These are phyloP conservation scores for Condylostylus longicornis DNA, from an alignment of 1,140 invertebrate genomes.

Conservation along the genomic window DNA sequence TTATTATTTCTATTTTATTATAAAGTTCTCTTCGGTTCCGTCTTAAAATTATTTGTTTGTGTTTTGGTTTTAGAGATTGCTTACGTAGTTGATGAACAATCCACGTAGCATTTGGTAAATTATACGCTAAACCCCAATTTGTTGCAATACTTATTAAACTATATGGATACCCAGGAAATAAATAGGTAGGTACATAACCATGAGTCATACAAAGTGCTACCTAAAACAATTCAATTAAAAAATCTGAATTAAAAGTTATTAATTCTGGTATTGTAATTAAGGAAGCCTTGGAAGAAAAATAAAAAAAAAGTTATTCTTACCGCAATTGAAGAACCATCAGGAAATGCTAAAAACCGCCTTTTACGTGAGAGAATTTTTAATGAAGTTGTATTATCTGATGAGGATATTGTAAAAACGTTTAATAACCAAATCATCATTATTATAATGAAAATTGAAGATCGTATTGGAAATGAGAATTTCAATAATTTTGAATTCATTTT, in stretches of 20 bases:
- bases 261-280: background rate
- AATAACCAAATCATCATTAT: no score
- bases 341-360: constrained; percentile 31
- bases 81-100: constrained; percentile 35
- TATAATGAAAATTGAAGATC: no score
- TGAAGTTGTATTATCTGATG: no score
- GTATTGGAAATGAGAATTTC: no score
- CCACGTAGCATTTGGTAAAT: constrained; percentile 52
- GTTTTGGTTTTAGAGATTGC: constrained; percentile 12
- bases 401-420: no score
- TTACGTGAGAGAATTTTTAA: constrained; percentile 23
- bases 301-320: constrained; percentile 16
- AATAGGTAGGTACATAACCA: no score
- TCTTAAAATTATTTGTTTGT: constrained; percentile 31
- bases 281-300: background rate
- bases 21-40: constrained; percentile 51
- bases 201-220: constrained; percentile 25
- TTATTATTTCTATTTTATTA: constrained; percentile 47
- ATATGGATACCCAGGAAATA: constrained; percentile 29
- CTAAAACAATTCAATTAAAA: constrained; percentile 8
- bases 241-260: background rate
- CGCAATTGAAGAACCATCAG: constrained; percentile 29
- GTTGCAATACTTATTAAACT: constrained; percentile 25
- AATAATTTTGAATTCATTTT: no score
- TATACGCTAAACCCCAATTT: constrained; percentile 62